phyloP scores from a whole-genome alignment of 2,797 vertebrate species.

The Acanthopagrus latus region DNA sequence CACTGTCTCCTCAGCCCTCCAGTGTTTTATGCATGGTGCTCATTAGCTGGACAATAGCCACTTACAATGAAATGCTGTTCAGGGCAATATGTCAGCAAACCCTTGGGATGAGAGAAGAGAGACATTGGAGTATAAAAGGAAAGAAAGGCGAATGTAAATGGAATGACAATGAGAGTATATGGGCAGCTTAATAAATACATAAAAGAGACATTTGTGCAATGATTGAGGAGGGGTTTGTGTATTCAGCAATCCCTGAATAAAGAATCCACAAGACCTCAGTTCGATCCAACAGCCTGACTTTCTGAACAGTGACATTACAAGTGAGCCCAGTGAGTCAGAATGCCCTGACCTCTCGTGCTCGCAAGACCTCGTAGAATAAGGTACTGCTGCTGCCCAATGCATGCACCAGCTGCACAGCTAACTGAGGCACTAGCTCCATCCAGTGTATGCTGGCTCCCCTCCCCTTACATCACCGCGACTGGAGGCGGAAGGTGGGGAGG shows the following conservation, averaged over 20 bases:
- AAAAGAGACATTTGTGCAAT: constrained; percentile 30
- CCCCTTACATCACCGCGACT: constrained; percentile 69
- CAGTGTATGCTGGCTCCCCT: constrained; percentile 58
- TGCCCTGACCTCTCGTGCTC: constrained; percentile 57
- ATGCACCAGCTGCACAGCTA: constrained; percentile 39
- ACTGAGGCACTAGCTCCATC: constrained; percentile 66
- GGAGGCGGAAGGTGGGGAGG: constrained; percentile 74
- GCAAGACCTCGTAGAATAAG: constrained; percentile 47
- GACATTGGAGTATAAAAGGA: constrained; percentile 20
- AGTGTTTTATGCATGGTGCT: constrained; percentile 73
- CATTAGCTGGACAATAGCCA: constrained; percentile 77
- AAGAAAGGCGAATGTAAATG: constrained; percentile 34
- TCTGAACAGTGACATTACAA: constrained; percentile 37
- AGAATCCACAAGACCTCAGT: constrained; percentile 28
- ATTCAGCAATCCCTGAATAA: constrained; percentile 23
- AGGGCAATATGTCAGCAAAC: constrained; percentile 73
- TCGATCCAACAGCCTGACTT: constrained; percentile 16
- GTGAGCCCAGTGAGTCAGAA: constrained; percentile 39
- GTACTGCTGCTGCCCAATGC: constrained; percentile 12
- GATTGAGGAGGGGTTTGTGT: neutral
- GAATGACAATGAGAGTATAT: constrained; percentile 11
- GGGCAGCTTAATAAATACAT: constrained; percentile 15
- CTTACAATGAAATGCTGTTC: constrained; percentile 62
- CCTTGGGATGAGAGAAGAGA: constrained; percentile 55
- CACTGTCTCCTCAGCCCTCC: constrained; percentile 64